These are phyloP conservation scores for Heteronetta atricapilla DNA, from an alignment of 2,113 vertebrate genomes.

Conservation along the genomic window DNA sequence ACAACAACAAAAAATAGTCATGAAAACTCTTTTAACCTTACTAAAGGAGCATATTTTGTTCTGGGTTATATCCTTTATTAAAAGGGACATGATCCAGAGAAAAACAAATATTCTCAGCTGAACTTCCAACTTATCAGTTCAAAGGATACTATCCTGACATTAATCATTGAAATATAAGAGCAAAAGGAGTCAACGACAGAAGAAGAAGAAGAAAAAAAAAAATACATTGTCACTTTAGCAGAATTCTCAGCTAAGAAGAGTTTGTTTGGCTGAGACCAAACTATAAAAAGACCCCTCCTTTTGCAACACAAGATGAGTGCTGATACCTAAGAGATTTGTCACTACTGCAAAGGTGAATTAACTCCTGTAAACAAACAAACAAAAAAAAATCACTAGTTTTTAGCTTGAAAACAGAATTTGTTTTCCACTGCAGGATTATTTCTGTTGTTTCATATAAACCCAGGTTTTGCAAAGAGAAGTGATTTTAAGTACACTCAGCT, in stretches of 20 bases:
- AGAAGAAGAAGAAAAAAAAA: not conserved
- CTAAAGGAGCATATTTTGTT: not conserved
- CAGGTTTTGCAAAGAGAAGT: not conserved
- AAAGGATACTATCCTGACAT: not conserved
- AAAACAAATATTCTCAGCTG: not conserved
- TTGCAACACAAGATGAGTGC: not conserved
- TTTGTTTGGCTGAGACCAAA: not conserved
- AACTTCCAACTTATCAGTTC: not conserved
- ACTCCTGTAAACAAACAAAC: not conserved
- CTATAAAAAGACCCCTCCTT: not conserved
- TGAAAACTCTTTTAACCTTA: not conserved
- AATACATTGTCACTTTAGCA: not conserved
- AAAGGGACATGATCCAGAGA: not conserved
- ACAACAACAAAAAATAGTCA: not conserved
- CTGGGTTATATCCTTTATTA: not conserved
- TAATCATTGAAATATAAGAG: not conserved
- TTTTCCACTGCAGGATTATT: not conserved
- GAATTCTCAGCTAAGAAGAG: not conserved
- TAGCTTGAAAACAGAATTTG: not conserved
- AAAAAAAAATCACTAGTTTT: not conserved
- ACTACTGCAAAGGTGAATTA: not conserved
- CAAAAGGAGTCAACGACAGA: not conserved
- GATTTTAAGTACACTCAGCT: not conserved
- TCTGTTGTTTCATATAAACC: not conserved
- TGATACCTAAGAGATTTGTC: not conserved